Conservation (phyloP, 2,888 invertebrate species). For the Unio delphinus region DNA sequence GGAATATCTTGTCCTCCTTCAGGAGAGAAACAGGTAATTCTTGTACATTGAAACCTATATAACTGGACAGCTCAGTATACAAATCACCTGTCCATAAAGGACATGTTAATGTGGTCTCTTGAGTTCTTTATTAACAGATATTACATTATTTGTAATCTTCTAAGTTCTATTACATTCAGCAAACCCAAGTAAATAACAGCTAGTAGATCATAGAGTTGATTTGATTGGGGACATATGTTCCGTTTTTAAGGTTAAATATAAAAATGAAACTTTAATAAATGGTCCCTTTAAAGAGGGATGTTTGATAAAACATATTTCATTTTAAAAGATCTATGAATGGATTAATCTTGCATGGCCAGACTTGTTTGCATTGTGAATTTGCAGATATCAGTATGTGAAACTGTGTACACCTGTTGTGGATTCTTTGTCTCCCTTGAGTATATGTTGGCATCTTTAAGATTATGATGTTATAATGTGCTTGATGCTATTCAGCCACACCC, state of each 20-base stretch:
- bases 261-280: no score
- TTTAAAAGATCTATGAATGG: no score
- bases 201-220: neutral
- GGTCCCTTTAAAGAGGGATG: no score
- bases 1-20: slow-evolving; percentile 60
- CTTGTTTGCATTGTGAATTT: no score
- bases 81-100: neutral
- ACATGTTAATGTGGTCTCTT: neutral
- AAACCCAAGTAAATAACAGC: neutral
- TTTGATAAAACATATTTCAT: no score
- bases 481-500: no score
- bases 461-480: no score
- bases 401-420: no score
- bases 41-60: neutral
- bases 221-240: neutral
- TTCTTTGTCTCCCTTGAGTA: no score
- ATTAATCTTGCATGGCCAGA: no score
- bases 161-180: neutral
- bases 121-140: neutral
- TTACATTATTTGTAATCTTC: neutral
- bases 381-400: no score
- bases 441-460: no score
- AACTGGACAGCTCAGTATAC: neutral
- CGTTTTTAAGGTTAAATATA: neutral
- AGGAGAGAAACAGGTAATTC: slow-evolving; percentile 62